Conservation (phyloP, 1,140 invertebrate genomes). For the Heliconius congener region DNA sequence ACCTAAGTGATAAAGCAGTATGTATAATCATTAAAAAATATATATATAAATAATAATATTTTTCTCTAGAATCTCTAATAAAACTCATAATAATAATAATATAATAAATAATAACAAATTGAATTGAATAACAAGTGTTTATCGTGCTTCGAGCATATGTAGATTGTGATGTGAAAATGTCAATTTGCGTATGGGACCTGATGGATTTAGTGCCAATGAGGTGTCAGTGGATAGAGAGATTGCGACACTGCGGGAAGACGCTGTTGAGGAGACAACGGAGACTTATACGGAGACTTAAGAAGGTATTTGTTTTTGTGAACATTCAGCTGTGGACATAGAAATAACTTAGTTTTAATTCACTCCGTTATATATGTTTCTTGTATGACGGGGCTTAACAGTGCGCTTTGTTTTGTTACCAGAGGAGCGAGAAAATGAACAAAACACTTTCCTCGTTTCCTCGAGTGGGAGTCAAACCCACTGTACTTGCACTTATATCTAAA, state of each 20-base stretch:
- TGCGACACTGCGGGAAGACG: conserved; percentile 72
- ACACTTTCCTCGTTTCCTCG: no score
- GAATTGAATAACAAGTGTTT: neutral
- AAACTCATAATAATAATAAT: neutral
- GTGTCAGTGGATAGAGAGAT: conserved; percentile 70
- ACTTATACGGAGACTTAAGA: conserved; percentile 65
- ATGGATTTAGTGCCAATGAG: conserved; percentile 68
- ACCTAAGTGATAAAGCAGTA: neutral
- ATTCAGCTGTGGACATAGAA: neutral
- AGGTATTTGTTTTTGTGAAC: conserved; percentile 50
- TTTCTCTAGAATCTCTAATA: neutral
- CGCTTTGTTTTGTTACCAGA: no score
- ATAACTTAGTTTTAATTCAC: neutral
- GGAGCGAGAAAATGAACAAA: no score
- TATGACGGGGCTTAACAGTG: no score
- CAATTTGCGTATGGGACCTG: conserved; percentile 66
- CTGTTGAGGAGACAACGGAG: conserved; percentile 67
- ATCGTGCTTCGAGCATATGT: conserved; percentile 13
- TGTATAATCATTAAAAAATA: neutral
- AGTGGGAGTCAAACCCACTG: no score
- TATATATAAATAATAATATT: neutral
- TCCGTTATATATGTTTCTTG: no score
- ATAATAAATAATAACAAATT: neutral
- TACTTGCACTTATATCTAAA: no score
- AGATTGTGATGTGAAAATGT: conserved; percentile 60